Percentiles rank a stretch among this genome's conserved stretches.
These are phyloP conservation scores for Nomada fucata DNA, from an alignment of 2,888 invertebrate species.

Conservation along the genomic window DNA sequence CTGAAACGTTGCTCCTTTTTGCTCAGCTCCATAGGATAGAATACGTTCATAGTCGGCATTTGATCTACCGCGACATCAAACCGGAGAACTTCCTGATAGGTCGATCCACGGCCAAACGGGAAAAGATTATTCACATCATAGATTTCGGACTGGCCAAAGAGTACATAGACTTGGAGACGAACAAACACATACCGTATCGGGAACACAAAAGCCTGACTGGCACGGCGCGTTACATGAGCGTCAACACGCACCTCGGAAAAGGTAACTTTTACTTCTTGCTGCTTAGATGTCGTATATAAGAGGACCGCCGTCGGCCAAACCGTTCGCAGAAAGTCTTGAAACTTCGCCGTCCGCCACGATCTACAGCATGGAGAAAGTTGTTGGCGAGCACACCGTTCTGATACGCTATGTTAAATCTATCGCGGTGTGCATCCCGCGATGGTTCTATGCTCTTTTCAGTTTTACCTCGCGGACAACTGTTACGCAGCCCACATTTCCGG, in stretches of 20 bases:
- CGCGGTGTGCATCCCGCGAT: constrained; percentile 1
- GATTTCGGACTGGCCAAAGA: constrained; percentile 99
- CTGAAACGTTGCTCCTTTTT: constrained; percentile 49
- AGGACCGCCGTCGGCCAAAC: background rate
- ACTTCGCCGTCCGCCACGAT: background rate
- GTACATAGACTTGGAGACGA: constrained; percentile 99
- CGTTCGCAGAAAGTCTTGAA: constrained; percentile 35
- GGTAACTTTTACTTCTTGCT: constrained; percentile 85
- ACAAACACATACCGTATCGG: constrained; percentile 99
- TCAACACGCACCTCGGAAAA: constrained; percentile 99
- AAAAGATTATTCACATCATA: constrained; percentile 99
- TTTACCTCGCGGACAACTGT: background rate
- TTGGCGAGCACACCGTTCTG: constrained; percentile 11
- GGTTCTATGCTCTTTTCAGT: background rate
- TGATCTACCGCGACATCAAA: constrained; percentile 99
- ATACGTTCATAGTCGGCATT: constrained; percentile 99
- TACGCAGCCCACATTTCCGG: background rate
- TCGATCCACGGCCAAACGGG: constrained; percentile 97
- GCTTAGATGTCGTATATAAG: background rate
- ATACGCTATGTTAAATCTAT: constrained; percentile 22
- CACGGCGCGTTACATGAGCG: constrained; percentile 99
- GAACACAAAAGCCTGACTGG: constrained; percentile 99
- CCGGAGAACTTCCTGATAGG: constrained; percentile 99
- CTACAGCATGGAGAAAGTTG: constrained; percentile 49
- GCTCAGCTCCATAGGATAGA: constrained; percentile 98